Base-by-base conservation (phyloP, 2,888 invertebrate species). In the Trissonchulus latispiculum region DNA sequence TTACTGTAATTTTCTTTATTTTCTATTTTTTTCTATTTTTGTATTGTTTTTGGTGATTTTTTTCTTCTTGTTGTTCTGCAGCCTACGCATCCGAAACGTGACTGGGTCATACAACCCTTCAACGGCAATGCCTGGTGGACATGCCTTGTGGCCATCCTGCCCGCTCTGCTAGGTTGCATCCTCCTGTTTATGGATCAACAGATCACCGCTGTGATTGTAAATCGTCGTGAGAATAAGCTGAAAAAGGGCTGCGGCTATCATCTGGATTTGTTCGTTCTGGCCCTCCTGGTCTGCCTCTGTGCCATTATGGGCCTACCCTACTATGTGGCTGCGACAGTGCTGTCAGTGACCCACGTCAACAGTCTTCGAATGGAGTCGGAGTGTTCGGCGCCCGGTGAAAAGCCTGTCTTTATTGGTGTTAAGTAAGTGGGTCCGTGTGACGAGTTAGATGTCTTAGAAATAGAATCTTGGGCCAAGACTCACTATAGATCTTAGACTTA, bases 131-230 rank as follows among this genome's bases (percentile, higher is more conserved):
- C 94, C 0, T 84, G 90, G 82, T 96, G 92, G 90, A 90, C 94
- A 33, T 87, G 90, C 1, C 81, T 92, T 3, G 87, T 91, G n/a
- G 95, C 95, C 0, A 81, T 91, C 71, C 85, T 93, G 32, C 97
- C 97, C 1, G 96, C 97, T 29, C 85, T 97, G 72, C 85, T 99
- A 37, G 95, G 95, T 72, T 95, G 95, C 31, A 97, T 99, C 81
- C 87, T 99, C 32, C 94, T 99, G 82, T 99, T 99, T 84, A 97
- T 99, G 96, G 97, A 99, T 87, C 97, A 99, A 83, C 97, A 99
- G 86, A 99, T 99, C 78, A 96, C 97, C 1, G 93, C 95, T 69
- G 97, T 99, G 36, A 99, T 99, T 82, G 91, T 99, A 36, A 99
- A 99, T 84, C 88, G 97, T 64, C 96, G 95, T 84, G 99, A 99